Evolutionary conservation across 2,888 invertebrate genomes (phyloP), one percentile per base, ranked within the genome.

Genomic region (Melitaea athalia): DNA sequence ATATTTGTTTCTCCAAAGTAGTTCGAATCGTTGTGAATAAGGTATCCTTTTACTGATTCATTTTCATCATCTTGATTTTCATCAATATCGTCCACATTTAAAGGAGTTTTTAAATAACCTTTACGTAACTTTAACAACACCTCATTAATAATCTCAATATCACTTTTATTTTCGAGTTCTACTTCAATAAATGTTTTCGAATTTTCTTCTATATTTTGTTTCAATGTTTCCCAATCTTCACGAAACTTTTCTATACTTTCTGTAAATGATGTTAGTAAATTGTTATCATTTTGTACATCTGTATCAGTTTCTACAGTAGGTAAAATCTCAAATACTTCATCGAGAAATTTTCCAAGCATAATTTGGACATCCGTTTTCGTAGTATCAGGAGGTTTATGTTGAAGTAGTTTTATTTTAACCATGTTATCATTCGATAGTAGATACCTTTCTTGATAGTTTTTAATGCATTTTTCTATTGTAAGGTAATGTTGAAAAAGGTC

Each of bases 1-100:
- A 88, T 76, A 71, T 86, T 87, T 1, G 94, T 94, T 79, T 94
- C 94, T n/a, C 95, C 94, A 65, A 94, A 89, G 68, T 85, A 85
- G 63, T 89, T 80, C 52, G 81, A 67, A 63, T 85, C 80, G 73
- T 90, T 91, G 70, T 80, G 81, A 3, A 74, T 81, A 24, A 85
- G 69, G 38, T 79, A 69, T 74, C 91, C 82, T 75, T 84, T 84
- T 45, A 77, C 63, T 1, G 50, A 65, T 43, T 80, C 79, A 50
- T 81, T 76, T 71, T 84, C 86, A 31, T 85, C 81, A 14, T 81
- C 83, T 52, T 75, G 71, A 59, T 76, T 75, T 50, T 81, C 82
- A 31, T 71, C 31, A 68, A 81, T 84, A 47, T 84, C 84, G 73
- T 88, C 90, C 64, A 73, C 76, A 45, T 77, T 73, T 66, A 76